Percentiles rank a stretch among this genome's conserved stretches.
Conservation (phyloP, 2,797 vertebrate species). For the Potorous gilbertii region DNA sequence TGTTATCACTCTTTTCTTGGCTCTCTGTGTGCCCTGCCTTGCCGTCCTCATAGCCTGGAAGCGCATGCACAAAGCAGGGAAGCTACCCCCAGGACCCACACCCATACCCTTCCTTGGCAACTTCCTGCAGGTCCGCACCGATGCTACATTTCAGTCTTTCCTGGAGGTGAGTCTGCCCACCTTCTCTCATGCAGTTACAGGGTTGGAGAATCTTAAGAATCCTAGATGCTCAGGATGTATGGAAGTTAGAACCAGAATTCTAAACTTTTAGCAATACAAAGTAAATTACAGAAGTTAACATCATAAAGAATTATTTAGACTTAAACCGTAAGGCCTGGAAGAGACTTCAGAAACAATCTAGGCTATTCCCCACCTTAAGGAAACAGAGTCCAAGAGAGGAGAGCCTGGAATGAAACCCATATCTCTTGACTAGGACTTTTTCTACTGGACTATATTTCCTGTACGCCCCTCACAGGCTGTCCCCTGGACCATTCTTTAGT, state of each 20-base stretch:
- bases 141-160: constrained; percentile 81
- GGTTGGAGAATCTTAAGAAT: not conserved
- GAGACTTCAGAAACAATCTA: not conserved
- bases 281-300: constrained; percentile 36
- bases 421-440: not conserved
- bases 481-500: not conserved
- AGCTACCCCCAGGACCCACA: constrained; percentile 84
- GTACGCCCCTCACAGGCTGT: not conserved
- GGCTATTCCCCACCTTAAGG: not conserved
- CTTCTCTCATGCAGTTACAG: not conserved
- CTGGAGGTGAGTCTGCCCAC: constrained; percentile 81
- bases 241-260: constrained; percentile 3
- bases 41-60: constrained; percentile 76
- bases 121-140: constrained; percentile 79
- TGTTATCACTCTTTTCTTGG: constrained; percentile 66
- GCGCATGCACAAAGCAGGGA: constrained; percentile 52
- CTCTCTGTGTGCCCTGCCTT: constrained; percentile 74
- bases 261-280: not conserved
- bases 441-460: not conserved
- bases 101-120: constrained; percentile 84
- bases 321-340: not conserved
- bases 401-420: not conserved
- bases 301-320: not conserved
- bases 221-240: not conserved
- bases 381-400: not conserved